These are phyloP conservation scores for Drosophila pandora DNA, from an alignment of 1,140 invertebrate species.

Conservation along the genomic window DNA sequence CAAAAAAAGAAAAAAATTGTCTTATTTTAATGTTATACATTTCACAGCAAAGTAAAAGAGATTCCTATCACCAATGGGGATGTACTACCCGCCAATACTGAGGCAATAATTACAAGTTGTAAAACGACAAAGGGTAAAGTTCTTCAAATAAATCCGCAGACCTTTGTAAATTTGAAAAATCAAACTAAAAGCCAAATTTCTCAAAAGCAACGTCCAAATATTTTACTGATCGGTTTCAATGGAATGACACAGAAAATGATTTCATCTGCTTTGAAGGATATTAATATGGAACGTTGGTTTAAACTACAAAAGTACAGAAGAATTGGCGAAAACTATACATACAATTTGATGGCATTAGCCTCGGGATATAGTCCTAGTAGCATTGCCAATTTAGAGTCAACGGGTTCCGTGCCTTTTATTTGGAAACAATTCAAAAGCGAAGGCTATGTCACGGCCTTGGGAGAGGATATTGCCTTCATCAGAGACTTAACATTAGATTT, in stretches of 20 bases:
- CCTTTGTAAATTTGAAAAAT: not conserved
- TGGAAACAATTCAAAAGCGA: not conserved
- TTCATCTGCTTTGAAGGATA: not conserved
- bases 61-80: not conserved
- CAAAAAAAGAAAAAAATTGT: not conserved
- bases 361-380: not conserved
- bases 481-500: not conserved
- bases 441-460: not conserved
- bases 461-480: not conserved
- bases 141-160: not conserved
- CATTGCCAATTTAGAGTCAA: not conserved
- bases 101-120: not conserved
- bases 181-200: not conserved
- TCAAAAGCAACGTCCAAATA: not conserved
- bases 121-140: not conserved
- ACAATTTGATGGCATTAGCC: not conserved
- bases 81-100: not conserved
- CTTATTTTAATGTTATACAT: not conserved
- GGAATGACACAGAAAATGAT: not conserved
- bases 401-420: not conserved
- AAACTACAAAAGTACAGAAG: not conserved
- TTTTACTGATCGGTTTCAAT: not conserved
- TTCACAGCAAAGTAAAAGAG: not conserved
- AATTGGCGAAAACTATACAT: slow-evolving; percentile 1
- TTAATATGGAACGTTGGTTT: not conserved